A percentile compares a stretch with the other conserved stretches of the same genome.
phyloP scores from a whole-genome alignment of 1,140 invertebrate genomes.

The Drosophila murphyi region DNA sequence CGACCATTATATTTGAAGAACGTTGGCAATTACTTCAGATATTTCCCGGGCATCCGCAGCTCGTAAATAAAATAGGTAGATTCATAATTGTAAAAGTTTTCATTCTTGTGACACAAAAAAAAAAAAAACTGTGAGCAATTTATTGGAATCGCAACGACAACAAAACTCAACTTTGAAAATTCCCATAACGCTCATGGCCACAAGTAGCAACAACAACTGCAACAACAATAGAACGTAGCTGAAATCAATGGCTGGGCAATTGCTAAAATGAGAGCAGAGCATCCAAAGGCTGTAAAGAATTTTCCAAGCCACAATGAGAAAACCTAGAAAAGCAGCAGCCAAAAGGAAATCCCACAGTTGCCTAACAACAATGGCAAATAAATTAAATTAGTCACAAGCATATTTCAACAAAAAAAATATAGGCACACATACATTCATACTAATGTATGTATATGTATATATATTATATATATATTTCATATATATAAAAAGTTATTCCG shows the following conservation, averaged over 20 bases:
- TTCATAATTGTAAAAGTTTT: constrained; percentile 79
- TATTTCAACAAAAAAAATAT: constrained; percentile 66
- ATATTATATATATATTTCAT: constrained; percentile 2
- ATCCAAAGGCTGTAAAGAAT: constrained; percentile 56
- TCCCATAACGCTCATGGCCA: constrained; percentile 29
- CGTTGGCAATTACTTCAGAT: constrained; percentile 38
- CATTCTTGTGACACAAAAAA: constrained; percentile 67
- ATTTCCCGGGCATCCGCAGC: constrained; percentile 41
- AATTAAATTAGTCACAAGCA: constrained; percentile 81
- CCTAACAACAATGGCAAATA: constrained; percentile 77
- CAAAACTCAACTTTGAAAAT: constrained; percentile 3
- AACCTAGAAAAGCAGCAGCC: constrained; percentile 56
- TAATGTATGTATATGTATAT: background rate
- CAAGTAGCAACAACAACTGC: constrained; percentile 44
- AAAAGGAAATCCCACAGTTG: constrained; percentile 74
- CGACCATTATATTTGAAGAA: constrained; percentile 21
- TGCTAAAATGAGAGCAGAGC: constrained; percentile 44
- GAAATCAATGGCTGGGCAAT: constrained; percentile 70
- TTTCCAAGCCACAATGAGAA: constrained; percentile 57
- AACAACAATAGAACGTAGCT: constrained; percentile 29
- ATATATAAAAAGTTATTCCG: constrained; percentile 1
- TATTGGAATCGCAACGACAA: constrained; percentile 42
- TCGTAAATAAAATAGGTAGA: constrained; percentile 70
- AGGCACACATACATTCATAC: background rate
- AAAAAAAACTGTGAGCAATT: constrained; percentile 68